Evolutionary conservation across 2,797 vertebrate species (phyloP), one percentile per base, ranked within the genome.

Genomic region (Neoniphon sammara): DNA sequence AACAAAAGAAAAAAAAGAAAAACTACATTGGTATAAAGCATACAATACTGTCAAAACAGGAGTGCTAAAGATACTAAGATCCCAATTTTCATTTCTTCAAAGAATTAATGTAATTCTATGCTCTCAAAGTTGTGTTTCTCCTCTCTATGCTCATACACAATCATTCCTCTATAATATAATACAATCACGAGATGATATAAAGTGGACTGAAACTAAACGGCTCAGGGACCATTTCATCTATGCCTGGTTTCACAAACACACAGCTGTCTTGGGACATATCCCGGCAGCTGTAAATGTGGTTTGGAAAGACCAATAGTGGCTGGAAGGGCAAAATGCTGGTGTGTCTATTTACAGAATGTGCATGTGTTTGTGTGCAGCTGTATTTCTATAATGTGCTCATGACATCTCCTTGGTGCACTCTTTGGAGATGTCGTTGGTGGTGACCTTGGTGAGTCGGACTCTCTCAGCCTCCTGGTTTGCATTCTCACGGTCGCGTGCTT

Each of bases 371-470:
- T 12, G 20, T 6, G 11, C 5, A 4, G 17, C 14, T 10, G 47
- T 5, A 62, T 20, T 8, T 67, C 25, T 67, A 25, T 18, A 30
- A 58, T 44, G 59, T 21, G 10, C 58, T 96, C 89, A 96, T 80
- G 92, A 85, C 68, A 89, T 88, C 55, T 91, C 87, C 74, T 92
- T 92, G 67, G n/a, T 27, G 2, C 10, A 10, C 8, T 83, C 85
- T 50, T 90, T 88, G 53, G 74, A 2, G 54, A 84, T 86, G 14
- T 86, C 82, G 8, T 95, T 95, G 74, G 94, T 86, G 72, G 93
- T 90, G 74, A 97, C 63, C 0, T 95, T 95, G 47, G 96, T 94
- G 73, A 99, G 91, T 83, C 94, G 95, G 75, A 98, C 87, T 0
- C 92, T 93, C 76, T 96, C 94, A 12, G 94, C 95, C 82, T 95